These are phyloP conservation scores for Calypte anna DNA, from an alignment of 2,113 vertebrate species.

Conservation along the genomic window DNA sequence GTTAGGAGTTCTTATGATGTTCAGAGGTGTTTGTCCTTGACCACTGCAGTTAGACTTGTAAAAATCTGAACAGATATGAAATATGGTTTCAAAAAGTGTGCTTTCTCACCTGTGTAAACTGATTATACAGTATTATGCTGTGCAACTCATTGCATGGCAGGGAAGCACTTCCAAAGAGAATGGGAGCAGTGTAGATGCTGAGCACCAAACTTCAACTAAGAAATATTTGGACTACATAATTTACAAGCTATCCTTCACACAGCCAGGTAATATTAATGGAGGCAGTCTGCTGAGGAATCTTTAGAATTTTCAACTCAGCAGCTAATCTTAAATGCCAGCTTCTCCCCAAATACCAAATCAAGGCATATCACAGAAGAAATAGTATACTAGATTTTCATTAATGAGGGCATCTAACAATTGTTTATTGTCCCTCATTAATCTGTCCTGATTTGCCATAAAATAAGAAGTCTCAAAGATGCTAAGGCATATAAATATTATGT, in stretches of 20 bases:
- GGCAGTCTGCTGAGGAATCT: background rate
- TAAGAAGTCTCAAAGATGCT: background rate
- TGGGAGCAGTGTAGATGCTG: background rate
- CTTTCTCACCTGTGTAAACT: background rate
- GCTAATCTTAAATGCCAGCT: background rate
- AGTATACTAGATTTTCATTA: background rate
- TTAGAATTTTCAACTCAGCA: background rate
- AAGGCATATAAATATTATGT: background rate
- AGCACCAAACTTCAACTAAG: background rate
- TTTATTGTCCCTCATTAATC: slow-evolving; percentile 8
- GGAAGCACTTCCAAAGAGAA: background rate
- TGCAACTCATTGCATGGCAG: background rate
- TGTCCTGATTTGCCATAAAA: background rate
- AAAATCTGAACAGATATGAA: background rate
- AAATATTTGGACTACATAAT: background rate
- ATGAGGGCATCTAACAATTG: background rate
- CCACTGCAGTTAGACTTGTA: background rate
- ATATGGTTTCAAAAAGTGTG: background rate
- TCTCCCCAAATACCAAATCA: background rate
- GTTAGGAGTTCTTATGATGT: background rate
- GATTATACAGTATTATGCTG: background rate
- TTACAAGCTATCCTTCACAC: background rate
- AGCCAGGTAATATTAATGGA: background rate
- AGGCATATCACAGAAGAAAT: background rate
- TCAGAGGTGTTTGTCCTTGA: background rate